Evolutionary conservation across 2,888 invertebrate species (phyloP).

Genomic region (Pandemis corylana): DNA sequence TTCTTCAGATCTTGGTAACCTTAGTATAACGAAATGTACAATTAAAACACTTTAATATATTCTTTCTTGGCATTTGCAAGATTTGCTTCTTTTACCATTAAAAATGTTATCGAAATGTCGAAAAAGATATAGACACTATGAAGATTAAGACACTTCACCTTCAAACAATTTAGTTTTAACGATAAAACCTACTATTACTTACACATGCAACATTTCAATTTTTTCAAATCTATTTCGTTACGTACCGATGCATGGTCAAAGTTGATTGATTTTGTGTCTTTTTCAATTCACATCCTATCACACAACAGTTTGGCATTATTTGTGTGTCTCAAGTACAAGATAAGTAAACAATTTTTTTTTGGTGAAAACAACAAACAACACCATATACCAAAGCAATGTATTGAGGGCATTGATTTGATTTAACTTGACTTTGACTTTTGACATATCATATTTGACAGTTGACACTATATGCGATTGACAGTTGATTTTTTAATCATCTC

Average conservation of each 20-base stretch:
- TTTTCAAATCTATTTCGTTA: constrained; percentile 3
- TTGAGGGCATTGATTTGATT: too few relatives aligned
- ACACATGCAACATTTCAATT: constrained; percentile 6
- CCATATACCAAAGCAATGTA: too few relatives aligned
- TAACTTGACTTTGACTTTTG: too few relatives aligned
- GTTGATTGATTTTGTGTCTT: constrained; percentile 7
- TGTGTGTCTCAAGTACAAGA: too few relatives aligned
- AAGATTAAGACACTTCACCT: too few relatives aligned
- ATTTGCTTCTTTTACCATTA: too few relatives aligned
- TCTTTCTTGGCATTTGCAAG: neutral
- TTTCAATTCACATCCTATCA: constrained; percentile 12
- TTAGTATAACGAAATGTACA: neutral
- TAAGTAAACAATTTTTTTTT: too few relatives aligned
- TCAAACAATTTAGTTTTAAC: neutral
- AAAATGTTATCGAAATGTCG: neutral
- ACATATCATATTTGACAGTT: too few relatives aligned
- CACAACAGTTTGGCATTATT: constrained; percentile 1
- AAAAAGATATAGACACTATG: neutral
- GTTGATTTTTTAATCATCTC: too few relatives aligned
- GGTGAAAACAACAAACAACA: too few relatives aligned
- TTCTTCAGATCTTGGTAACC: constrained; percentile 4
- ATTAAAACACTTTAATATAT: neutral
- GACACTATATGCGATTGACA: too few relatives aligned
- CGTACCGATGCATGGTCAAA: constrained; percentile 16
- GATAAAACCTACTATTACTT: neutral